Conservation (phyloP, 2,113 vertebrate species). For the Oxygymnocypris stewartii region DNA sequence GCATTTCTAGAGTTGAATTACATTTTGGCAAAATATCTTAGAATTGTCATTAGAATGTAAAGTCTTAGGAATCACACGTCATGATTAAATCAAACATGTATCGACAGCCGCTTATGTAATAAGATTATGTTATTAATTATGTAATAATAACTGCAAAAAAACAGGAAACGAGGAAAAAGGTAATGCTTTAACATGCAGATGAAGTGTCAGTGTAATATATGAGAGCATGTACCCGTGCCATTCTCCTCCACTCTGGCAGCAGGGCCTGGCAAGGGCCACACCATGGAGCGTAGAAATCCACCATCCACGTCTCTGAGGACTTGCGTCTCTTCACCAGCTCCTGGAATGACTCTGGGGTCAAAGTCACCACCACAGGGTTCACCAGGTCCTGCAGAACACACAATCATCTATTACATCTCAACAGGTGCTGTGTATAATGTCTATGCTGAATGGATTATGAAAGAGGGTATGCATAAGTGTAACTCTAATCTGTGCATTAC, state of each 20-base stretch:
- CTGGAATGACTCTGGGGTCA: constrained; percentile 84
- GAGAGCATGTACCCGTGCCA: constrained; percentile 84
- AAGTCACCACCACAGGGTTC: constrained; percentile 83
- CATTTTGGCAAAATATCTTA: background rate
- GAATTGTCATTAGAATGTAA: background rate
- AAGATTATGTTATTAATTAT: too few relatives aligned
- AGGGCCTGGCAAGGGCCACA: constrained; percentile 95
- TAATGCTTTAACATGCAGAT: background rate
- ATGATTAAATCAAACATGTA: background rate
- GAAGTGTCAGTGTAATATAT: background rate
- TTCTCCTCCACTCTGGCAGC: constrained; percentile 95
- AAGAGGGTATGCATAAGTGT: background rate
- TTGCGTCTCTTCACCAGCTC: constrained; percentile 80
- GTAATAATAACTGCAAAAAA: background rate
- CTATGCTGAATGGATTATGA: background rate
- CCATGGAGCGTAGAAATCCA: constrained; percentile 97
- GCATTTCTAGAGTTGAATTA: background rate
- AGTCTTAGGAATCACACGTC: background rate
- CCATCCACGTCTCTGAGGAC: constrained; percentile 83
- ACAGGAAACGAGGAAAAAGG: background rate
- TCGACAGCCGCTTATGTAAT: background rate
- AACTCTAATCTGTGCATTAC: constrained; percentile 64
- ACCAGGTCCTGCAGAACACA: constrained; percentile 84
- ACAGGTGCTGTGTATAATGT: background rate
- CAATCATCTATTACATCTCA: background rate